Conservation (phyloP, 2,113 vertebrate genomes). For the Scomber colias region DNA sequence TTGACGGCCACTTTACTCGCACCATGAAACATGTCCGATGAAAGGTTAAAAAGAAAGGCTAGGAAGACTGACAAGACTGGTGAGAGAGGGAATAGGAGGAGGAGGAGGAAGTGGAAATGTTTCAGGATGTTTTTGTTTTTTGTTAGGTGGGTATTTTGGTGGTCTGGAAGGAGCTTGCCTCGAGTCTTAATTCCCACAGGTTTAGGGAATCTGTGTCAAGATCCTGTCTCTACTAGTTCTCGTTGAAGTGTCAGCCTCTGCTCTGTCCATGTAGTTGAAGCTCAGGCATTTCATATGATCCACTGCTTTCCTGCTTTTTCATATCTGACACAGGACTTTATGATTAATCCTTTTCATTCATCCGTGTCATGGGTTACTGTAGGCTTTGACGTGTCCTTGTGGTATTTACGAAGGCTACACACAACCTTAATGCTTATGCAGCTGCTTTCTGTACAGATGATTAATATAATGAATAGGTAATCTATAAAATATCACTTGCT, state of each 20-base stretch:
- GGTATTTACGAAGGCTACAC: conserved; percentile 1
- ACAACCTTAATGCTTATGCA: not conserved
- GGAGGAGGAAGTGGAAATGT: not conserved
- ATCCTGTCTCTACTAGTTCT: conserved; percentile 24
- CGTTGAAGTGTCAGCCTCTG: not conserved
- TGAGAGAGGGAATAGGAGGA: not conserved
- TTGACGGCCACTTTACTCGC: conserved; percentile 34
- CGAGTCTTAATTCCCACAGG: conserved; percentile 12
- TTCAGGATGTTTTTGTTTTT: not conserved
- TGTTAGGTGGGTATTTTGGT: not conserved
- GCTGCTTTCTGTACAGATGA: not conserved
- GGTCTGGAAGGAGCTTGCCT: not conserved
- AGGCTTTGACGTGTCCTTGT: not conserved
- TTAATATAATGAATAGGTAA: not conserved
- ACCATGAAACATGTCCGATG: conserved; percentile 47
- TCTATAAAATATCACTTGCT: not conserved
- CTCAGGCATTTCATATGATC: not conserved
- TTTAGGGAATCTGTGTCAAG: conserved; percentile 21
- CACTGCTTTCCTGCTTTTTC: not conserved
- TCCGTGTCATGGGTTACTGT: not conserved
- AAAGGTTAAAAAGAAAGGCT: conserved; percentile 58
- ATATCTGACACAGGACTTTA: not conserved
- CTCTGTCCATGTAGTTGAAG: conserved; percentile 18
- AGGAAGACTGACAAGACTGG: conserved; percentile 35
- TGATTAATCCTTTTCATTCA: not conserved